These are phyloP conservation scores for Aproaerema taeniolella DNA, from an alignment of 2,888 invertebrate genomes.

Conservation along the genomic window DNA sequence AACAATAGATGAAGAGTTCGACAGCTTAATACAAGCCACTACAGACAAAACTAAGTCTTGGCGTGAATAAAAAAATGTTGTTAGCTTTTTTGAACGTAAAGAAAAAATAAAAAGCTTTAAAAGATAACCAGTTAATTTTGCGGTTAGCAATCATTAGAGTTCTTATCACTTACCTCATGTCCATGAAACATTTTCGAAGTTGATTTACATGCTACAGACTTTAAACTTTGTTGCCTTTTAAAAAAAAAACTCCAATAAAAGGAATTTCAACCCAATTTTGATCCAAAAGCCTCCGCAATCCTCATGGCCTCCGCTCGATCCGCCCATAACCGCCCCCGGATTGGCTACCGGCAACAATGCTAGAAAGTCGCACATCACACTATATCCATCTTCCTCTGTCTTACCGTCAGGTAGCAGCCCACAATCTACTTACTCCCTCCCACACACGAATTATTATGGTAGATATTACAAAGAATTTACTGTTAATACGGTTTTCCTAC, in stretches of 20 bases:
- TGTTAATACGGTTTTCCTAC: constrained; percentile 66
- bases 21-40: too few species aligned
- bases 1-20: too few species aligned
- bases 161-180: too few species aligned
- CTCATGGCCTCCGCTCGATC: constrained; percentile 20
- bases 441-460: constrained; percentile 47
- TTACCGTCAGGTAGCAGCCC: constrained; percentile 1
- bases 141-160: too few species aligned
- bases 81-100: too few species aligned
- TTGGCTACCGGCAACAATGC: constrained; percentile 59
- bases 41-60: too few species aligned
- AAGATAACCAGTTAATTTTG: too few species aligned
- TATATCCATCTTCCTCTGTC: constrained; percentile 45
- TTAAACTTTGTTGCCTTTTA: too few species aligned
- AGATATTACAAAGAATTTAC: constrained; percentile 61
- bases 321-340: constrained; percentile 57
- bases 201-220: too few species aligned
- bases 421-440: constrained; percentile 39
- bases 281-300: constrained; percentile 3
- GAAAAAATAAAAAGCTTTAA: too few species aligned
- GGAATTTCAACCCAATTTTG: constrained; percentile 3
- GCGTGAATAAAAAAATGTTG: too few species aligned
- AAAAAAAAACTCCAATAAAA: not conserved
- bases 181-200: too few species aligned
- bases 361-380: constrained; percentile 36